Evolutionary conservation across 2,113 vertebrate genomes (phyloP).

Genomic region (Lepisosteus osseus): DNA sequence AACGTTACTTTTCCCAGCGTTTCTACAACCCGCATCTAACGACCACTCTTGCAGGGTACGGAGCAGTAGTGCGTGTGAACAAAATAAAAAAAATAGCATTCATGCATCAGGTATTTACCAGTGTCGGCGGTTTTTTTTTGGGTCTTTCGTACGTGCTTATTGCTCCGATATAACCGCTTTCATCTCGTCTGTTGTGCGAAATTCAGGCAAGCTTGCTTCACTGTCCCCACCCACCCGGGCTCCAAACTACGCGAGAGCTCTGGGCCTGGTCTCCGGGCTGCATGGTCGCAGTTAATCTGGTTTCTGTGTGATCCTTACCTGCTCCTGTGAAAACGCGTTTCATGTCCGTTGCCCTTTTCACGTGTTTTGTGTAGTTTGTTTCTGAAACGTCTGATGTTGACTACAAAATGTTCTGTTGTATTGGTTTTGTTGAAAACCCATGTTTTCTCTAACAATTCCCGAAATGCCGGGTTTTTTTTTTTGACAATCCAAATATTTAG

Average conservation of each 20-base stretch:
- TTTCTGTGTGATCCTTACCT: neutral
- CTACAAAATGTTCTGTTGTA: no score
- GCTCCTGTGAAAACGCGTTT: no score
- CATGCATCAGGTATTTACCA: conserved; percentile 9
- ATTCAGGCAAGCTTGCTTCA: conserved; percentile 24
- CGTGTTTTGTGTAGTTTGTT: no score
- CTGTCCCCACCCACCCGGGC: conserved; percentile 35
- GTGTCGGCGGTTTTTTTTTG: neutral
- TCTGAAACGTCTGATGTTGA: no score
- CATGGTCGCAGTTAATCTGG: neutral
- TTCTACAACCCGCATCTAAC: neutral
- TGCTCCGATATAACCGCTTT: conserved; percentile 10
- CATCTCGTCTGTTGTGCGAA: conserved; percentile 7
- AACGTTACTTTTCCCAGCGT: neutral
- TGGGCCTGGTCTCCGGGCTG: no score
- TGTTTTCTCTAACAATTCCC: no score
- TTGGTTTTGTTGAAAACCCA: no score
- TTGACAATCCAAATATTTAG: no score
- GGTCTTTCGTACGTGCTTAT: neutral
- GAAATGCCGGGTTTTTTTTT: no score
- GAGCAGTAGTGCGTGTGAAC: neutral
- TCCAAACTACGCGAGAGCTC: conserved; percentile 33
- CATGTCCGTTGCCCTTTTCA: no score
- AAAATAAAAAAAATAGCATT: neutral
- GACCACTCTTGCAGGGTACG: neutral